These are phyloP conservation scores for Sinella curviseta DNA, from an alignment of 1,140 invertebrate genomes.

Conservation along the genomic window DNA sequence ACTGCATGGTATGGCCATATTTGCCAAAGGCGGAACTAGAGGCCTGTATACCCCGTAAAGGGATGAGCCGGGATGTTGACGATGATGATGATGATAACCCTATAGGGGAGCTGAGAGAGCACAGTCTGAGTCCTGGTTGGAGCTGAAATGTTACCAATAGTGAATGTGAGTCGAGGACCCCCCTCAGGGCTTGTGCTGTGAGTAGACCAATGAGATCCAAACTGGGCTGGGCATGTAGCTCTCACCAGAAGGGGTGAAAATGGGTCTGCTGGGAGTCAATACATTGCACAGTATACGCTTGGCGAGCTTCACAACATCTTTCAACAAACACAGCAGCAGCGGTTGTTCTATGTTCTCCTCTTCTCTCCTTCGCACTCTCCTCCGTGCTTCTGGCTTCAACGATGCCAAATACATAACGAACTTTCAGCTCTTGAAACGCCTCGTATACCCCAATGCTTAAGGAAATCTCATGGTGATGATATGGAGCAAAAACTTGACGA, in stretches of 20 bases:
- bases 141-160: constrained; percentile 14
- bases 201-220: constrained; percentile 1
- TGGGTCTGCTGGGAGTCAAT: constrained; percentile 21
- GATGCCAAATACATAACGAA: background rate
- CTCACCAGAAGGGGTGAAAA: constrained; percentile 21
- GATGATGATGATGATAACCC: no score
- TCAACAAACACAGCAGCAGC: constrained; percentile 6
- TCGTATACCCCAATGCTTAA: background rate
- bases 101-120: constrained; percentile 20
- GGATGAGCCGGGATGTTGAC: constrained; percentile 1
- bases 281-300: background rate
- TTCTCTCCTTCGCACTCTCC: background rate
- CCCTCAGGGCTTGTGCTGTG: background rate
- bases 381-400: background rate
- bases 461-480: constrained; percentile 24
- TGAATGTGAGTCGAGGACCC: constrained; percentile 21
- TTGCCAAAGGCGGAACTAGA: constrained; percentile 26
- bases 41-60: constrained; percentile 14
- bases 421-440: background rate
- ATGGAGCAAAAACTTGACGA: background rate
- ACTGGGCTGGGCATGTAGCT: background rate
- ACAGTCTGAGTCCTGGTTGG: constrained; percentile 23
- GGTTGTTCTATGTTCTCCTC: background rate
- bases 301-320: background rate
- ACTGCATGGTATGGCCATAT: constrained; percentile 22